Conservation (phyloP, 2,113 vertebrate species). For the Dicerorhinus sumatrensis region DNA sequence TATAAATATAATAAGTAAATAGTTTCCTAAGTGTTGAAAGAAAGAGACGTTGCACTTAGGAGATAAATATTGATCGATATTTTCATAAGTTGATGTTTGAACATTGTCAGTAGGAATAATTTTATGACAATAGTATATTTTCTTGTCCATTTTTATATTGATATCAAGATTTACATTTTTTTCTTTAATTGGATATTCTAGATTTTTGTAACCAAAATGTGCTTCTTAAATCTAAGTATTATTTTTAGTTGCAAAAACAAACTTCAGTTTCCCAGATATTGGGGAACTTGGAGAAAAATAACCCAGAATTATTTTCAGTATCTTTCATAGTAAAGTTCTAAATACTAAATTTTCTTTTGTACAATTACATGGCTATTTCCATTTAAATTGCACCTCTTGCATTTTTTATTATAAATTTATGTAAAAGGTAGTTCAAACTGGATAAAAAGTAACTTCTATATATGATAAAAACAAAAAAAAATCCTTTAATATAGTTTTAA, state of each 20-base stretch:
- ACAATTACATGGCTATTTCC: not conserved
- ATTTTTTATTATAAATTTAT: not conserved
- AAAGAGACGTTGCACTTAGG: not conserved
- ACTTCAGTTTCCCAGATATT: not conserved
- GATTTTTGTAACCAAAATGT: not conserved
- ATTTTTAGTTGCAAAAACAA: not conserved
- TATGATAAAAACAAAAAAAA: not conserved
- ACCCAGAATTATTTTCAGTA: not conserved
- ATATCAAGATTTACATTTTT: not conserved
- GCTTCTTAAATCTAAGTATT: not conserved
- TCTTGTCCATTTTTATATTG: not conserved
- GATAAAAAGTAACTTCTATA: not conserved
- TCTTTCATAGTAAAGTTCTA: not conserved
- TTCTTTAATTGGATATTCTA: not conserved
- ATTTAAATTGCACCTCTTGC: not conserved
- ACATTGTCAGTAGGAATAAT: constrained; percentile 33
- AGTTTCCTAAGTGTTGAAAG: constrained; percentile 41
- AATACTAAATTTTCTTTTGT: not conserved
- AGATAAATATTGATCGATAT: constrained; percentile 12
- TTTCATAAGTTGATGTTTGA: constrained; percentile 53
- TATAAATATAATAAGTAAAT: constrained; percentile 40
- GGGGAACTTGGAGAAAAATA: not conserved
- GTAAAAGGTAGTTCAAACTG: not conserved
- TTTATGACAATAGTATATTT: not conserved
- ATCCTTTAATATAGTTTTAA: not conserved